Evolutionary conservation across 2,113 vertebrate genomes (phyloP).

Genomic region (Pachycephala philippinensis): DNA sequence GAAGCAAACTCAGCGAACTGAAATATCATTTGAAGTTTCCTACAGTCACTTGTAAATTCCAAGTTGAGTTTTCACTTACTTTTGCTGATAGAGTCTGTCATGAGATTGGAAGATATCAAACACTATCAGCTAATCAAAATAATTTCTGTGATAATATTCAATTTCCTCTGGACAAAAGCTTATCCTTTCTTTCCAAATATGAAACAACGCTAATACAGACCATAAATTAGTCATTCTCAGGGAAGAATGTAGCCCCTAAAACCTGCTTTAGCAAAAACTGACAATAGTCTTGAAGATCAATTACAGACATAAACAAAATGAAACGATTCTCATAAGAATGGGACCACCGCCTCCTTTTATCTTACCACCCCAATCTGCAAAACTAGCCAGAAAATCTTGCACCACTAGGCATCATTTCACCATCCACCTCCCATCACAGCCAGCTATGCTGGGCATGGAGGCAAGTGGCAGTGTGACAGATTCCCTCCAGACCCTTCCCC

Average conservation of each 20-base stretch:
- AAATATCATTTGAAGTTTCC: neutral
- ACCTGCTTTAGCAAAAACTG: neutral
- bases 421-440: neutral
- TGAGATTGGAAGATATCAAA: neutral
- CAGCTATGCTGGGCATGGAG: neutral
- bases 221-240: neutral
- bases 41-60: neutral
- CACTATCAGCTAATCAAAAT: neutral
- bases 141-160: neutral
- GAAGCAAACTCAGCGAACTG: neutral
- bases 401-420: neutral
- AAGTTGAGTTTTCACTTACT: neutral
- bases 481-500: neutral
- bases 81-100: neutral
- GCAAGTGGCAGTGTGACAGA: accelerated
- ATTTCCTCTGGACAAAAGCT: neutral
- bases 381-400: neutral
- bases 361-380: neutral
- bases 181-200: neutral
- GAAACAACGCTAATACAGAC: neutral
- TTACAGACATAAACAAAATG: neutral
- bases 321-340: neutral
- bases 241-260: neutral
- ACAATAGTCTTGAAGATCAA: neutral
- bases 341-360: neutral